These are phyloP conservation scores for Sardina pilchardus DNA, from an alignment of 2,113 vertebrate genomes.

Conservation along the genomic window DNA sequence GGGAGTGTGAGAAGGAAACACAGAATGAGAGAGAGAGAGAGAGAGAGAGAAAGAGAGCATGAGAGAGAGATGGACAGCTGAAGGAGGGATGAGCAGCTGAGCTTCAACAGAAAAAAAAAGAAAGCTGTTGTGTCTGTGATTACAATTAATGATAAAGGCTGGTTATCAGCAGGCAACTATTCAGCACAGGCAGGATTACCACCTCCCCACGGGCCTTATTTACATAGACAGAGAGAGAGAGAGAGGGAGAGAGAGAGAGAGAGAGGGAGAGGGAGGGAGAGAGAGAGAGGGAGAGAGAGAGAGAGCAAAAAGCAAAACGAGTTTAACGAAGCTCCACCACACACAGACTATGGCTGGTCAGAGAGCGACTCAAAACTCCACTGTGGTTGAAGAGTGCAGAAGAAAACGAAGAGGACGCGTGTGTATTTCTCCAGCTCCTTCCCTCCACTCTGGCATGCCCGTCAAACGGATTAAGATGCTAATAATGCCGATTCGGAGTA, in stretches of 20 bases:
- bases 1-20: not conserved
- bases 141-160: conserved; percentile 34
- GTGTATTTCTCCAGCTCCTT: not conserved
- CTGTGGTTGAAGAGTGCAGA: not conserved
- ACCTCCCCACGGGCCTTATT: not conserved
- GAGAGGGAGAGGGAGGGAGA: conserved; percentile 14
- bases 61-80: conserved; percentile 1
- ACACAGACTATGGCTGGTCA: not conserved
- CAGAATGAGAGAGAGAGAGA: not conserved
- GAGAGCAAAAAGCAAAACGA: not conserved
- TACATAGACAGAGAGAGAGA: not conserved
- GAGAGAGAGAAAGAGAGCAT: conserved; percentile 26
- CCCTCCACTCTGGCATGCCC: no score
- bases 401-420: no score
- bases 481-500: not conserved
- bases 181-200: conserved; percentile 29
- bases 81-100: not conserved
- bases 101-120: conserved; percentile 5
- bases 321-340: not conserved
- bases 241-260: not conserved
- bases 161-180: conserved; percentile 11
- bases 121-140: conserved; percentile 36
- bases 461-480: not conserved
- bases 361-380: not conserved
- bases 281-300: not conserved